Evolutionary conservation across 35 echinoderm and acorn worm genomes (phyloP).

Genomic region (Anneissia japonica): DNA sequence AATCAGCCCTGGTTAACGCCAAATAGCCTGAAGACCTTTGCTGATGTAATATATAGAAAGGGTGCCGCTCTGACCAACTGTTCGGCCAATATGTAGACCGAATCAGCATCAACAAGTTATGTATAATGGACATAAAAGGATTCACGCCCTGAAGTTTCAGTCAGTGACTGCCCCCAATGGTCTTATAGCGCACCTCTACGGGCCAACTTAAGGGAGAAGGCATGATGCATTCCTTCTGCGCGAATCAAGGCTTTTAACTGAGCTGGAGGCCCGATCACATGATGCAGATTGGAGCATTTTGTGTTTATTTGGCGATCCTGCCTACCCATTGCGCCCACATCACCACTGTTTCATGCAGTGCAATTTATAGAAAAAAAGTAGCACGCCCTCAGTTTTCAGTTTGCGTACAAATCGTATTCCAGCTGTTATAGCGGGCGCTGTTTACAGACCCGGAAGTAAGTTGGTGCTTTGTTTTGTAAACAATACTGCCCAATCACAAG

Average conservation of each 20-base stretch:
- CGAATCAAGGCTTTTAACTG: neutral
- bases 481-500: too few species aligned
- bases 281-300: constrained; percentile 28
- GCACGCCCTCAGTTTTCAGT: too few species aligned
- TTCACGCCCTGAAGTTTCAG: constrained; percentile 19
- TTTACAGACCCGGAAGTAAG: too few species aligned
- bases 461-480: too few species aligned
- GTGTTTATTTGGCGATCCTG: constrained; percentile 68
- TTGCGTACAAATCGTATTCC: too few species aligned
- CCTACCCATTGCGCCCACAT: constrained; percentile 57
- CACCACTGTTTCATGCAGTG: too few species aligned
- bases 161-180: constrained; percentile 13
- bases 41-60: neutral
- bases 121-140: constrained; percentile 21
- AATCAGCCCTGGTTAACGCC: neutral
- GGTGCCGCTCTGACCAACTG: constrained; percentile 7
- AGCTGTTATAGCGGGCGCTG: too few species aligned
- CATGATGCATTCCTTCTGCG: constrained; percentile 13
- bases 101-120: neutral
- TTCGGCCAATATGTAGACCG: constrained; percentile 20
- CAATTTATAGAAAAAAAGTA: too few species aligned
- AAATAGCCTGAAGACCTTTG: neutral
- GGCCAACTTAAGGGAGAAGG: constrained; percentile 42
- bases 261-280: neutral
- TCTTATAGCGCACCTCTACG: constrained; percentile 43